phyloP scores from a whole-genome alignment of 2,113 vertebrate genomes.

The Malaclemys terrapin region DNA sequence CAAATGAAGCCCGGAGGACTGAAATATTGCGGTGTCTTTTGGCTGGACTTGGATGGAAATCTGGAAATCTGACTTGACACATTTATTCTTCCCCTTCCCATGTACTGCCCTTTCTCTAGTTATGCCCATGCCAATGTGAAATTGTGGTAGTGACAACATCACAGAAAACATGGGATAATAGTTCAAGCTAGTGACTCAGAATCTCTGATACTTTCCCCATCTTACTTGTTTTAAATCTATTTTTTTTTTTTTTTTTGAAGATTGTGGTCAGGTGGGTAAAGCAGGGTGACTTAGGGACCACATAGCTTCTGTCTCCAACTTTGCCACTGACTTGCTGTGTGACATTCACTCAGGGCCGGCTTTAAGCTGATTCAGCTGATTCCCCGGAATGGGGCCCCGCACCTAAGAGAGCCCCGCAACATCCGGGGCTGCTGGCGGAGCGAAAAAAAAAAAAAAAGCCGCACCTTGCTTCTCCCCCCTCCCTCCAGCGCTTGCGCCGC shows the following conservation, averaged over 20 bases:
- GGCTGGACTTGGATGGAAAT: not conserved
- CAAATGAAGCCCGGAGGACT: not conserved
- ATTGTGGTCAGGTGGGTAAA: not conserved
- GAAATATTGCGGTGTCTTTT: not conserved
- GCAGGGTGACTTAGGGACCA: not conserved
- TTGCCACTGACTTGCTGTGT: not conserved
- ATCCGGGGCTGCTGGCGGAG: no score
- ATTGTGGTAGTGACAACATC: not conserved
- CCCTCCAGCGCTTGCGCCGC: no score
- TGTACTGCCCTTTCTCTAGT: not conserved
- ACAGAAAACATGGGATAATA: not conserved
- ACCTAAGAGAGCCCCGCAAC: no score
- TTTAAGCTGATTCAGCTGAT: no score
- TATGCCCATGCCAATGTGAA: not conserved
- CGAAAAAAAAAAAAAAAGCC: no score
- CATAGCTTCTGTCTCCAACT: not conserved
- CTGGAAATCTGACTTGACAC: not conserved
- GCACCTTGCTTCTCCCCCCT: no score
- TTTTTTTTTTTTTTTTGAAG: not conserved
- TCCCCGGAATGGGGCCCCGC: no score
- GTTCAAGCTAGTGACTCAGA: not conserved
- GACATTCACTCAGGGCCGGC: no score
- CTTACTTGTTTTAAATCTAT: not conserved
- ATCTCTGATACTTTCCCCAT: not conserved
- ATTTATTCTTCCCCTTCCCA: not conserved